Evolutionary conservation across 2,888 invertebrate species (phyloP), one percentile per base, ranked within the genome.

Genomic region (Drosophila rellima): DNA sequence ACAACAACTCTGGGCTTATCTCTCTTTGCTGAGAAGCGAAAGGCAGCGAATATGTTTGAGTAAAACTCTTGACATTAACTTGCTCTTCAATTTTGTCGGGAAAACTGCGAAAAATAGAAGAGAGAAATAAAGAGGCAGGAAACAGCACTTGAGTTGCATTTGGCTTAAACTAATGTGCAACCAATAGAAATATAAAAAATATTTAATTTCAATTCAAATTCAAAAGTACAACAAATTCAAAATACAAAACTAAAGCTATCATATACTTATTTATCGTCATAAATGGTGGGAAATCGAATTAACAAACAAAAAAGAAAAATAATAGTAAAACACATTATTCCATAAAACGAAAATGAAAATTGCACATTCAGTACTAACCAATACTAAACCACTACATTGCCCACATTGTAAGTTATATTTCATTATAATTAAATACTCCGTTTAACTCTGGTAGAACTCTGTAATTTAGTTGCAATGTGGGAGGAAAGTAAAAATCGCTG

Each of bases 11-110:
- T 33, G 8, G 40, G 29, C 52, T 54, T 39, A 52, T 56, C 40
- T 44, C 51, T 35, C 54, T 54, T 61, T 70, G 63, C 65, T 23
- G 54, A 31, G 13, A 42, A 23, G 31, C 18, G 29, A 3, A 40
- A 44, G 45, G 17, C 23, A 33, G 33, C 33, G 33, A 44, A 31
- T 57, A 40, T 20, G 42, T 50, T 51, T 37, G 55, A 55, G 65
- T 29, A 60, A 61, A 70, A 52, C 52, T 64, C 70, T 63, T 82
- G 86, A 68, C 78, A 83, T 83, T 72, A 86, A 74, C 81, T 77
- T 67, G 70, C 50, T 71, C 56, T 56, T 45, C 50, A 71, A 65
- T 40, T 45, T 7, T 40, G 40, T 47, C 47, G 55, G 56, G 59
- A 59, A 42, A 20, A 23, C 13, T 13, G 61, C 48, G 55, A 2